Evolutionary conservation across 2,888 invertebrate species (phyloP), one percentile per base, ranked within the genome.

Genomic region (Capitulum mitella): DNA sequence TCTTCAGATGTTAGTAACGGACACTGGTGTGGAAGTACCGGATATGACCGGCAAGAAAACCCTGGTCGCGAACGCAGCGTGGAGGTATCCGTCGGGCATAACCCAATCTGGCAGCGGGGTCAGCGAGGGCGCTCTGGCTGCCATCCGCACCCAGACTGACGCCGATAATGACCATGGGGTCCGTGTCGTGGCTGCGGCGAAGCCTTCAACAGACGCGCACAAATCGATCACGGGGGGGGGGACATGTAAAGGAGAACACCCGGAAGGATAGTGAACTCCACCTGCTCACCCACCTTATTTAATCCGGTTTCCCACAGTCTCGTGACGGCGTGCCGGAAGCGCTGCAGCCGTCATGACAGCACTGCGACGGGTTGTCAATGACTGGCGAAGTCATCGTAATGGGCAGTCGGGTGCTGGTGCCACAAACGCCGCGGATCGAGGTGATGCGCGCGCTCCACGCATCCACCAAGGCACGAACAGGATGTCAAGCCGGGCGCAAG

Each of bases 321-420:
- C 48, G 76, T n/a, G 77, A 76, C 54, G 43, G 19, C n/a, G 32
- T 79, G 40, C 77, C 79, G 22, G 77, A 79, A 58, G 64, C 40
- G 6, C 43, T 79, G 46, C 77, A 79, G 46, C 77, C 77, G 64
- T 77, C 29, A 46, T 61, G 77, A 77, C 64, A 77, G 40, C 77
- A 43, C 64, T 48, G 64, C 43, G 79, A 51, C 26, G 54, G 58
- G 46, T 51, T 79, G 46, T 79, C 75, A 40, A 26, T 26, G 8
- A 40, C 51, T 26, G 76, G 58, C 29, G 58, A 79, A 22, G 79
- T 79, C 79, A 37, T 79, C 37, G 54, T 79, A 75, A 78, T 78
- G 78, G 37, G 54, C 48, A 43, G 32, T 54, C 64, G 79, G 58
- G 58, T 77, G 14, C n/a, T 58, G 79, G 61, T 51, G 37, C 34